Evolutionary conservation across 2,113 vertebrate species (phyloP), one percentile per base, ranked within the genome.

Genomic region (Apodemus speciosus): DNA sequence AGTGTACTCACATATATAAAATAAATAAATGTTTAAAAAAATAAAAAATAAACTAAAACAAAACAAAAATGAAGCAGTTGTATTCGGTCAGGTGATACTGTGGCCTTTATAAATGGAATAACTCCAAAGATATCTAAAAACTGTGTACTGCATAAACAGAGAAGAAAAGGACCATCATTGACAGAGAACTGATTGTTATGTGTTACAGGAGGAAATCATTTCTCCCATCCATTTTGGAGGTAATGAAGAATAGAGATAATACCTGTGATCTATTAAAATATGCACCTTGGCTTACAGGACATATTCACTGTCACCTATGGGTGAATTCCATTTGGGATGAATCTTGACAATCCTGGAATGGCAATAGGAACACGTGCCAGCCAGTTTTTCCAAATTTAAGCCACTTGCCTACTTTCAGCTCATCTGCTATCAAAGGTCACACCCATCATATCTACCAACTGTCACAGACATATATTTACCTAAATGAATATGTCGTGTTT

Each of bases 401-500:
- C 96, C 99, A 99, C 96, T 98, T 99, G 79, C 99, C 99, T 77
- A 99, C 99, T 49, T 99, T 99, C 97, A 99, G 99, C 96, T 99
- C 99, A 49, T 99, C 99, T 62, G 99, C 99, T 90, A 99, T 99
- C 84, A 99, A 99, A 98, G 99, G 99, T 49, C 99, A 99, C 89
- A 99, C 99, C 94, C 99, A 99, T 92, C 99, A 98, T 35, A 99
- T 99, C 87, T 98, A 98, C 23, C 99, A 99, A 15, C 99, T 99
- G 89, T 99, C 99, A 16, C 99, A 99, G 97, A 99, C 99, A 97
- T 99, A 99, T 90, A 99, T 99, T 90, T 99, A 68, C 97, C 98
- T 99, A 96, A 99, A 99, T 18, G 99, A 99, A 9, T 99, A 99
- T 68, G 99, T 99, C 91, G 99, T 99, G 99, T 99, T 99, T 90